Percentiles rank a stretch among this genome's conserved stretches.
These are phyloP conservation scores for Coelopa frigida DNA, from an alignment of 1,140 invertebrate genomes.

Conservation along the genomic window DNA sequence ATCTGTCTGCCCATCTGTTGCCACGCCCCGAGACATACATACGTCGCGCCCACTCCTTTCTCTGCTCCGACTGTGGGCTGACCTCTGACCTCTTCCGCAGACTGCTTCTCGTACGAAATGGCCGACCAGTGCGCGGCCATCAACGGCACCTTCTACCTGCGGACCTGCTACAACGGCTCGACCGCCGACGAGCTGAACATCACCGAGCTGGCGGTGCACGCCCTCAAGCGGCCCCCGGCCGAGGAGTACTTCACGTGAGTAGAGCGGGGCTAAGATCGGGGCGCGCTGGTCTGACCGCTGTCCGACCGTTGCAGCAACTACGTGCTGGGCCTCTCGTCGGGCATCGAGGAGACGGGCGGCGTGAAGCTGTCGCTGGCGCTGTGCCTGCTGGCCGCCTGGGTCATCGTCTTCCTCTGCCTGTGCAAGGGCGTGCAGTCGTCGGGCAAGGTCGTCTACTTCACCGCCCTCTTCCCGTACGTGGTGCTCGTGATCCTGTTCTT, in stretches of 20 bases:
- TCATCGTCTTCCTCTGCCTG: conserved; percentile 71
- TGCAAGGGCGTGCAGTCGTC: conserved; percentile 78
- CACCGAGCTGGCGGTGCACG: conserved; percentile 48
- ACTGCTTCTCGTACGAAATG: conserved; percentile 61
- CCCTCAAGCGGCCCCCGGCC: conserved; percentile 61
- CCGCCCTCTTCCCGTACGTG: conserved; percentile 77
- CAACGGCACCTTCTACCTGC: conserved; percentile 62
- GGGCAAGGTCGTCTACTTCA: conserved; percentile 81
- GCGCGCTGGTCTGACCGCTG: too few relatives aligned
- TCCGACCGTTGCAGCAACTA: conserved; percentile 54
- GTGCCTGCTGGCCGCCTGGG: conserved; percentile 69
- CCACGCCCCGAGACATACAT: too few relatives aligned
- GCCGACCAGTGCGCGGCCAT: conserved; percentile 50
- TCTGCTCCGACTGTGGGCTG: too few relatives aligned
- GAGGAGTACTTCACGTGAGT: conserved; percentile 80
- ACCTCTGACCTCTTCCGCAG: conserved; percentile 31
- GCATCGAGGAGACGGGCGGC: conserved; percentile 66
- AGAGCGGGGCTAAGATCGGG: too few relatives aligned
- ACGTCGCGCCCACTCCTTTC: too few relatives aligned
- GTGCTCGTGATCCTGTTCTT: conserved; percentile 74
- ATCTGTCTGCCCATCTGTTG: too few relatives aligned
- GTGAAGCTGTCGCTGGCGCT: conserved; percentile 58
- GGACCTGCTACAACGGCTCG: conserved; percentile 50
- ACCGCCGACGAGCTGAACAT: conserved; percentile 48
- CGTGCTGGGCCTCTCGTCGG: conserved; percentile 63